Conservation (phyloP, 1,140 invertebrate species). For the Scaptomyza montana region DNA sequence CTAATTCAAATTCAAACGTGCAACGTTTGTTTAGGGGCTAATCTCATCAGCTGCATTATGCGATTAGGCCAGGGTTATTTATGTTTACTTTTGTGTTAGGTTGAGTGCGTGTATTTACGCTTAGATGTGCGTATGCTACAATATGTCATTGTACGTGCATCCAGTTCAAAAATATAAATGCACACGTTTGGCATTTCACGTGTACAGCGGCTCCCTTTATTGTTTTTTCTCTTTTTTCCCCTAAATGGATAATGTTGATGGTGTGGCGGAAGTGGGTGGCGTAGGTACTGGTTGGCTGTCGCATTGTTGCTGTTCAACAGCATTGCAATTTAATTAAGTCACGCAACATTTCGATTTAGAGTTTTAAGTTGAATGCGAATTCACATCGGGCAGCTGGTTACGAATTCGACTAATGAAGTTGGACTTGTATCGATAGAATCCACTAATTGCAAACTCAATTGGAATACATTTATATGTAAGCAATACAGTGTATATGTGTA, state of each 20-base stretch:
- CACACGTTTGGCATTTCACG: slow-evolving; percentile 73
- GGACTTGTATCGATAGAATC: slow-evolving; percentile 1
- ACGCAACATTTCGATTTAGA: slow-evolving; percentile 70
- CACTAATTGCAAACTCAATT: slow-evolving; percentile 43
- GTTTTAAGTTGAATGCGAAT: slow-evolving; percentile 70
- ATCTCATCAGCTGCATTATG: slow-evolving; percentile 61
- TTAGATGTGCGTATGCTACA: background rate
- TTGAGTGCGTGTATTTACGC: background rate
- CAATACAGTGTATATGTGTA: background rate
- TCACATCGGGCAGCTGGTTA: slow-evolving; percentile 10
- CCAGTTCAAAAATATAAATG: slow-evolving; percentile 73
- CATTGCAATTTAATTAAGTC: slow-evolving; percentile 81
- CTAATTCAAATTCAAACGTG: slow-evolving; percentile 52
- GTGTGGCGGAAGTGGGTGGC: background rate
- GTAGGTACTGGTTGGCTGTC: background rate
- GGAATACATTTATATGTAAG: background rate
- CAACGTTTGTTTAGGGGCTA: slow-evolving; percentile 37
- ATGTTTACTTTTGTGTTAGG: slow-evolving; percentile 6
- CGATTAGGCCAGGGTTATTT: slow-evolving; percentile 45
- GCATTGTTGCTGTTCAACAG: slow-evolving; percentile 18
- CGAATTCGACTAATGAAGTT: slow-evolving; percentile 60
- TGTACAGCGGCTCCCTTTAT: slow-evolving; percentile 50
- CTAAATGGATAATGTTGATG: slow-evolving; percentile 66
- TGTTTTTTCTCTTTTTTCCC: slow-evolving; percentile 45
- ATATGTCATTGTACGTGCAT: background rate